Evolutionary conservation across 2,113 vertebrate genomes (phyloP).

Genomic region (Setophaga coronata): DNA sequence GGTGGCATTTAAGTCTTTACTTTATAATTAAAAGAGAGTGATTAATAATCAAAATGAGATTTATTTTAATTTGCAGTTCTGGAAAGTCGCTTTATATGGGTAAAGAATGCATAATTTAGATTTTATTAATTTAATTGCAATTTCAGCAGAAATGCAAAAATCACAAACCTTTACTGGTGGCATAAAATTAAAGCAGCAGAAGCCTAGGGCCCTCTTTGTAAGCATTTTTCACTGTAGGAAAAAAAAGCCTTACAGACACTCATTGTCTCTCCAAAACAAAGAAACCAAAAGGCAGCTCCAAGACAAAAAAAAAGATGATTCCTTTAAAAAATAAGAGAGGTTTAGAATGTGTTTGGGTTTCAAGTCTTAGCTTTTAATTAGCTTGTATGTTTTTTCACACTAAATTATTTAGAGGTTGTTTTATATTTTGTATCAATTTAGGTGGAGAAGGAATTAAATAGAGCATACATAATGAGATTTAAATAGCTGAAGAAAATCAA

Average conservation of each 20-base stretch:
- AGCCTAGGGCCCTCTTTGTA: neutral
- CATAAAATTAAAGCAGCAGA: neutral
- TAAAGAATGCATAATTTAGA: neutral
- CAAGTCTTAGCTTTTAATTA: constrained; percentile 38
- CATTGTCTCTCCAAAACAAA: neutral
- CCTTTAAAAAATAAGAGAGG: neutral
- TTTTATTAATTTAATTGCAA: neutral
- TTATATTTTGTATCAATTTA: constrained; percentile 26
- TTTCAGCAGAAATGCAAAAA: neutral
- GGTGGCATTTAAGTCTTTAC: neutral
- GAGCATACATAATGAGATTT: constrained; percentile 22
- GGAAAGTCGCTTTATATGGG: neutral
- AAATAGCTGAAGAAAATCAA: constrained; percentile 29
- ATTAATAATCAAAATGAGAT: neutral
- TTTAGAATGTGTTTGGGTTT: neutral
- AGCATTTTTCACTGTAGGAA: neutral
- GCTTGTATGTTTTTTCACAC: neutral
- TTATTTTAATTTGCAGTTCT: neutral
- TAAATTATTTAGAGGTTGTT: constrained; percentile 38
- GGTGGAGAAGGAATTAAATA: constrained; percentile 18
- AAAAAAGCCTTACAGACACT: neutral
- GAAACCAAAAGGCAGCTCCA: neutral
- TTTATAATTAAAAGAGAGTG: neutral
- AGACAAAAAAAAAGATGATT: neutral
- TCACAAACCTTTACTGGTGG: neutral